Conservation (phyloP, 2,113 vertebrate species). For the Lasiurus borealis region DNA sequence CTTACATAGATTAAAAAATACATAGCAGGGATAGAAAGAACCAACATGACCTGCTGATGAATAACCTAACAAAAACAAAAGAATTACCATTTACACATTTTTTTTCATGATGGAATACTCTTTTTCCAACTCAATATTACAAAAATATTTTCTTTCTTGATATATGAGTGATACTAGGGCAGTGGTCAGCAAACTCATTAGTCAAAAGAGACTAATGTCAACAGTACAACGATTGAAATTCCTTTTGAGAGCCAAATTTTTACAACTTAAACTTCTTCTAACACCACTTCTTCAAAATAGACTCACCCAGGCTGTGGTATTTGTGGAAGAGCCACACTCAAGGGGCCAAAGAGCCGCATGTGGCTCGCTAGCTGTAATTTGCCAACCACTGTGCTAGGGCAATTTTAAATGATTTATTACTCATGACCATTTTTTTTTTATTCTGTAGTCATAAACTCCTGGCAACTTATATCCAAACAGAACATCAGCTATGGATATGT, state of each 20-base stretch:
- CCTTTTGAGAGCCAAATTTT: no score
- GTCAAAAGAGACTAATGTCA: no score
- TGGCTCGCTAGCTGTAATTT: no score
- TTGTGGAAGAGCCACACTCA: no score
- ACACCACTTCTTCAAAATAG: no score
- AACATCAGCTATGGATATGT: not conserved
- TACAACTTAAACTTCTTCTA: no score
- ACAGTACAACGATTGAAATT: no score
- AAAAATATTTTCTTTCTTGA: not conserved
- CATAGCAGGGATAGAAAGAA: rapidly evolving
- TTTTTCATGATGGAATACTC: not conserved
- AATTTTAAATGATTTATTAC: not conserved
- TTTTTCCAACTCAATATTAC: not conserved
- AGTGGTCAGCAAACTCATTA: no score
- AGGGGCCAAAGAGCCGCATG: no score
- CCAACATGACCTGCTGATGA: rapidly evolving
- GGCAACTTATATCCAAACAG: not conserved
- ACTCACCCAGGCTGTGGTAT: no score
- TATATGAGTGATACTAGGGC: not conserved
- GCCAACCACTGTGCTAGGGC: not conserved
- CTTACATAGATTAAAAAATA: not conserved
- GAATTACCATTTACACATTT: not conserved
- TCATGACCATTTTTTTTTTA: not conserved
- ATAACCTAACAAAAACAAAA: not conserved
- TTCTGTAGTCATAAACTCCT: not conserved